Conservation (phyloP, 2,113 vertebrate species). For the Pavo muticus region DNA sequence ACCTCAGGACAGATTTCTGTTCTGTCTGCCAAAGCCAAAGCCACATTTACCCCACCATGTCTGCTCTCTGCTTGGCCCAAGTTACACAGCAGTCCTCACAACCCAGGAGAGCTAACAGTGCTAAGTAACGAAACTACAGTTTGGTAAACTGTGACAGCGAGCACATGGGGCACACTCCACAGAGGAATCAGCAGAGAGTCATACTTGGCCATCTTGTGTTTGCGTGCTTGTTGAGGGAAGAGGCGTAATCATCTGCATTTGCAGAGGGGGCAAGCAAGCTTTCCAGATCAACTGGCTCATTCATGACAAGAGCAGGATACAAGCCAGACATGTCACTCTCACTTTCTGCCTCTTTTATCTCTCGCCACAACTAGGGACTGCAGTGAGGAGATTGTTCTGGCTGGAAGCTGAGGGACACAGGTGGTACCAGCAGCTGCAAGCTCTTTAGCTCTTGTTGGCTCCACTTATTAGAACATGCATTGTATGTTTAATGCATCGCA, state of each 20-base stretch:
- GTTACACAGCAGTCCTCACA: background rate
- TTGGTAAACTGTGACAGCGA: background rate
- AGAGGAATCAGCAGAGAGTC: background rate
- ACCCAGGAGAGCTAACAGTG: background rate
- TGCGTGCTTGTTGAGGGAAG: background rate
- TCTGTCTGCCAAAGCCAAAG: constrained; percentile 13
- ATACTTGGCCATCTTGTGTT: background rate
- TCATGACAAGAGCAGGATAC: background rate
- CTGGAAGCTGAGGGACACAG: constrained; percentile 72
- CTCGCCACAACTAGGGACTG: constrained; percentile 63
- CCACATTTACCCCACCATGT: background rate
- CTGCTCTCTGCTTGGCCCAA: background rate
- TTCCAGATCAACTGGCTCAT: constrained; percentile 51
- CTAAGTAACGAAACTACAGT: constrained; percentile 13
- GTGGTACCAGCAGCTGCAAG: constrained; percentile 74
- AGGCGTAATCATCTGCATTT: background rate
- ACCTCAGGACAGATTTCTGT: constrained; percentile 19
- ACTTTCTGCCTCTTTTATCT: constrained; percentile 68
- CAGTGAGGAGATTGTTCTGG: constrained; percentile 68
- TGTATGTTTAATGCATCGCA: constrained; percentile 55
- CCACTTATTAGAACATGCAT: constrained; percentile 41
- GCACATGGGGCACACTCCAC: background rate
- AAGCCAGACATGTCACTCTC: constrained; percentile 58
- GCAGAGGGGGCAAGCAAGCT: background rate
- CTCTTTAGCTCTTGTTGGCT: constrained; percentile 65